Conservation (phyloP, 2,888 invertebrate species). For the Polydesmus complanatus region DNA sequence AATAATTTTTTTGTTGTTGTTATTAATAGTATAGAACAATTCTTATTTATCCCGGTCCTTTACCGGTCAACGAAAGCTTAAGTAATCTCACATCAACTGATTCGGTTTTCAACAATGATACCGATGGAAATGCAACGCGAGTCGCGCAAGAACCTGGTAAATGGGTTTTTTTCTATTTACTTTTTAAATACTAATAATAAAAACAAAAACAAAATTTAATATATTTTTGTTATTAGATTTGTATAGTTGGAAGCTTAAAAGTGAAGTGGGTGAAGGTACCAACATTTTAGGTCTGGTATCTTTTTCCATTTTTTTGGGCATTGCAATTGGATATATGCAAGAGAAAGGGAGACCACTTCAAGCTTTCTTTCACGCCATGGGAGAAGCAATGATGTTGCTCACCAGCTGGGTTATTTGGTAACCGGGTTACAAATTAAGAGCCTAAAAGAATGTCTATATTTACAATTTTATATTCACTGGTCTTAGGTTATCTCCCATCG, state of each 20-base stretch:
- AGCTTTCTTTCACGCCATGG: constrained; percentile 69
- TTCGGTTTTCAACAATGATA: too few species aligned
- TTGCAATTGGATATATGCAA: constrained; percentile 78
- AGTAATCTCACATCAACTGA: too few species aligned
- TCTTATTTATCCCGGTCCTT: too few species aligned
- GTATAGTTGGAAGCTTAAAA: constrained; percentile 49
- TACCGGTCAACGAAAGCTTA: too few species aligned
- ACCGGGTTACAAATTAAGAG: constrained; percentile 23
- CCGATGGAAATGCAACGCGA: constrained; percentile 3
- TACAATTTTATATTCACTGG: background rate
- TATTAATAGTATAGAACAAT: constrained; percentile 44
- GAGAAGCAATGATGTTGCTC: constrained; percentile 91
- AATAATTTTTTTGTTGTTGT: too few species aligned
- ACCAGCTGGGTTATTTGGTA: constrained; percentile 94
- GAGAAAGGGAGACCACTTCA: constrained; percentile 66
- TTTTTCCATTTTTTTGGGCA: constrained; percentile 54
- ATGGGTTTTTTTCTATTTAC: too few species aligned
- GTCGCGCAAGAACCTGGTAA: too few species aligned
- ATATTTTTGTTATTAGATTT: constrained; percentile 15
- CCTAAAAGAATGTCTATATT: background rate
- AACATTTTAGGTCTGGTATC: constrained; percentile 38
- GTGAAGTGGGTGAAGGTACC: constrained; percentile 40
- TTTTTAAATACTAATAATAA: too few species aligned
- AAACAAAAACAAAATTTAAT: too few species aligned
- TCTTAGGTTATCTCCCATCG: constrained; percentile 70